phyloP scores from a whole-genome alignment of 2,888 invertebrate species.

The Diachrysia chrysitis region DNA sequence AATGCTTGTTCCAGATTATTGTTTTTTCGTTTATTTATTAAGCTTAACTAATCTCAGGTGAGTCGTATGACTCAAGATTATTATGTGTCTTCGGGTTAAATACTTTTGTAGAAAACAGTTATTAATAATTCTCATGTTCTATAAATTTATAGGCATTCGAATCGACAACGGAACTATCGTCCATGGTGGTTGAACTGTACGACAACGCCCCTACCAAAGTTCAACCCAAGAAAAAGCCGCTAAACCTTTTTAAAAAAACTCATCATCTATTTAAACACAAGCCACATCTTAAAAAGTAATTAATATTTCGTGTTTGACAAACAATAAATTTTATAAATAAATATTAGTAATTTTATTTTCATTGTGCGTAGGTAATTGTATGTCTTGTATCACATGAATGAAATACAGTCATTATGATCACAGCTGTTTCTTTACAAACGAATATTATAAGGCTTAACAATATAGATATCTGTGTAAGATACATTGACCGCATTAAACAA shows the following conservation, averaged over 20 bases:
- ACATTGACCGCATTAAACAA: background rate
- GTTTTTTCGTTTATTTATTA: no score
- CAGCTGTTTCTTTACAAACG: background rate
- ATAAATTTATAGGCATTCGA: background rate
- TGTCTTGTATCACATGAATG: background rate
- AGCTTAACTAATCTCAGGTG: no score
- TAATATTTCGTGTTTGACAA: constrained; percentile 1
- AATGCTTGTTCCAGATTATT: background rate
- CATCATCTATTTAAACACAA: constrained; percentile 1
- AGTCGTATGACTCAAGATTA: no score
- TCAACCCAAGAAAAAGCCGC: background rate
- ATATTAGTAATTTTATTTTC: background rate
- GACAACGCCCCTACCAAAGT: background rate
- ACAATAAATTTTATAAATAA: background rate
- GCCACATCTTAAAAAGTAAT: background rate
- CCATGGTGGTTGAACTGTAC: background rate
- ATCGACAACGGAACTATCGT: background rate
- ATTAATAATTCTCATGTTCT: no score
- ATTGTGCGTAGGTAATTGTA: background rate
- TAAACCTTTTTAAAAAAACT: background rate
- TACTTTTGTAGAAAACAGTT: no score
- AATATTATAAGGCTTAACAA: background rate
- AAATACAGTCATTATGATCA: background rate
- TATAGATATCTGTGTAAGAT: background rate
- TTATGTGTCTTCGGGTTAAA: no score